A percentile compares a stretch with the other conserved stretches of the same genome.
Conservation (phyloP, 2,113 vertebrate species). For the Bubo bubo region DNA sequence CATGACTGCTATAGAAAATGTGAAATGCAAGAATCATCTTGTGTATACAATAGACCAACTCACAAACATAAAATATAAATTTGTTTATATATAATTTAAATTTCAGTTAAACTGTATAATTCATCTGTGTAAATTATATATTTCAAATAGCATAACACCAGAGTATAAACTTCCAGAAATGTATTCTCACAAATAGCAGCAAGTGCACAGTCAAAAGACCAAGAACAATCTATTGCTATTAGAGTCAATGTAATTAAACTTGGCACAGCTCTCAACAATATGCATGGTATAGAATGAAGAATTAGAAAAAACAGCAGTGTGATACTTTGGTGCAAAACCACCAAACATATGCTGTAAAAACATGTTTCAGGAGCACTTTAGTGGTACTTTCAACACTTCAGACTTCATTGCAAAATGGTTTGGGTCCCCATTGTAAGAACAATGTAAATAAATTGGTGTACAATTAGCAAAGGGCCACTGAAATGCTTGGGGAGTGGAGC, state of each 20-base stretch:
- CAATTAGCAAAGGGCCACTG: background rate
- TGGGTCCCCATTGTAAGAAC: background rate
- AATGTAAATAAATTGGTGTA: background rate
- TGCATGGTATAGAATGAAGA: background rate
- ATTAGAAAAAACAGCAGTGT: background rate
- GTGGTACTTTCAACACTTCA: background rate
- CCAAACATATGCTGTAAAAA: background rate
- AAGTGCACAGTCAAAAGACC: background rate
- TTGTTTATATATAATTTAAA: background rate
- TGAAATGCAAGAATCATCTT: background rate
- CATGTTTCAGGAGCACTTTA: background rate
- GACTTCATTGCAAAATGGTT: background rate
- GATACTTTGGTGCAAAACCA: background rate
- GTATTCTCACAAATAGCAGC: background rate
- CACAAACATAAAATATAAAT: background rate
- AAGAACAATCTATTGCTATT: background rate
- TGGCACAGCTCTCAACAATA: background rate
- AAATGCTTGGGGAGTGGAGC: rapidly evolving
- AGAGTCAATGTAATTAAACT: background rate
- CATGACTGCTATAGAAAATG: background rate
- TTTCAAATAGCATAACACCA: background rate
- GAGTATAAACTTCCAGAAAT: background rate
- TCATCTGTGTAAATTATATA: background rate
- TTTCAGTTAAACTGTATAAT: background rate
- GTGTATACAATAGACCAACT: background rate